Evolutionary conservation across 2,888 invertebrate species (phyloP).

Genomic region (Tenodera sinensis): DNA sequence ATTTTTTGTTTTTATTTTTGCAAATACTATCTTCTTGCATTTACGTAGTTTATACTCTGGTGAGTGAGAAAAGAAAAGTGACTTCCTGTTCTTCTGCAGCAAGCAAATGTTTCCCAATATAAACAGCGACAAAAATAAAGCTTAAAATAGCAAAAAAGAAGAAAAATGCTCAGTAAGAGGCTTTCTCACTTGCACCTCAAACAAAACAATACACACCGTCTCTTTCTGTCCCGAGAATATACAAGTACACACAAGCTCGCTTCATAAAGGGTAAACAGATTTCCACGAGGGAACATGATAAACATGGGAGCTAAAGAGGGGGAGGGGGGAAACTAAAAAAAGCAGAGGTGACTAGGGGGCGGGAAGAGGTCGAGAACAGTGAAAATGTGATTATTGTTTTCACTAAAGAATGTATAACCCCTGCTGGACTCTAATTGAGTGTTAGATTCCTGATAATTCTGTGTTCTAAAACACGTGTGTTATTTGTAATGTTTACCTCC

Average conservation of each 20-base stretch:
- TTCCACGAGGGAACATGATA: slow-evolving; percentile 2
- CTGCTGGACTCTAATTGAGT: neutral
- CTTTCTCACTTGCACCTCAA: neutral
- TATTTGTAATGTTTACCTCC: neutral
- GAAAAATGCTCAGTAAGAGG: neutral
- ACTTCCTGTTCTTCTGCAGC: neutral
- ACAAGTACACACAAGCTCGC: slow-evolving; percentile 1
- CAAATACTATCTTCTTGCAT: neutral
- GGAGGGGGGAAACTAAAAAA: no score
- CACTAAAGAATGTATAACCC: neutral
- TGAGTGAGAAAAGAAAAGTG: neutral
- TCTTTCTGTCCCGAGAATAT: neutral
- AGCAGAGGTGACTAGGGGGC: neutral
- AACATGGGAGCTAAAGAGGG: neutral
- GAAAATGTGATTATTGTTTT: slow-evolving; percentile 12
- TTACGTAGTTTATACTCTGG: neutral
- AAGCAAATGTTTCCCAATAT: neutral
- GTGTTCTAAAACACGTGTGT: neutral
- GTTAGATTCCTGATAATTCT: slow-evolving; percentile 8
- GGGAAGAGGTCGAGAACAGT: neutral
- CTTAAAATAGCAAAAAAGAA: slow-evolving; percentile 13
- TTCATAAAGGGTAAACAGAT: slow-evolving; percentile 6
- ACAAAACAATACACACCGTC: neutral
- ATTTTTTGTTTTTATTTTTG: no score
- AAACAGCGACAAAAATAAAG: neutral